phyloP scores from a whole-genome alignment of 1,140 invertebrate species.

The Streblospio benedicti region DNA sequence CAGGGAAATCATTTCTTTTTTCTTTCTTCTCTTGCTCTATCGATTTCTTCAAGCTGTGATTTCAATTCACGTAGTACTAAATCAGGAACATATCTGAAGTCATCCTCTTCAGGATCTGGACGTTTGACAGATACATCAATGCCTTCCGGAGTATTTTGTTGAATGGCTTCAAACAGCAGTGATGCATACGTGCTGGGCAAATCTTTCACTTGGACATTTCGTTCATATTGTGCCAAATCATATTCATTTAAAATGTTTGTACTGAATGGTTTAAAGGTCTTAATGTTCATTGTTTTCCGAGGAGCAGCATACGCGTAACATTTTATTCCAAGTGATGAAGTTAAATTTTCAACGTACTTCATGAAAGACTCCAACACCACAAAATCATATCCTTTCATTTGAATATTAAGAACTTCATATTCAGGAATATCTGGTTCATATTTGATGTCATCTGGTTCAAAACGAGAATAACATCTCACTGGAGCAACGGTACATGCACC shows the following conservation, averaged over 20 bases:
- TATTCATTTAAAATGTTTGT: constrained; percentile 61
- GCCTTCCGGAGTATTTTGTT: constrained; percentile 21
- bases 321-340: constrained; percentile 60
- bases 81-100: constrained; percentile 29
- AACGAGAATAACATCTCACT: too few species aligned
- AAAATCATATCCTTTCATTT: constrained; percentile 73
- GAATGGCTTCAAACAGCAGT: constrained; percentile 22
- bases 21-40: constrained; percentile 22
- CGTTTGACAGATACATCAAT: constrained; percentile 20
- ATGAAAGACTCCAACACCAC: constrained; percentile 70
- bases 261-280: constrained; percentile 60
- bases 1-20: constrained; percentile 22
- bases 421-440: constrained; percentile 52
- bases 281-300: constrained; percentile 38
- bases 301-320: constrained; percentile 13
- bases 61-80: constrained; percentile 23
- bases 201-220: constrained; percentile 17
- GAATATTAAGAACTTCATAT: constrained; percentile 66
- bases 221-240: constrained; percentile 62
- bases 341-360: constrained; percentile 63
- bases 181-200: constrained; percentile 18
- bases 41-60: constrained; percentile 22
- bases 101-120: constrained; percentile 24
- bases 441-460: too few species aligned
- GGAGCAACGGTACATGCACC: too few species aligned